Conservation (phyloP, 2,888 invertebrate genomes). For the Hipparchia semele region DNA sequence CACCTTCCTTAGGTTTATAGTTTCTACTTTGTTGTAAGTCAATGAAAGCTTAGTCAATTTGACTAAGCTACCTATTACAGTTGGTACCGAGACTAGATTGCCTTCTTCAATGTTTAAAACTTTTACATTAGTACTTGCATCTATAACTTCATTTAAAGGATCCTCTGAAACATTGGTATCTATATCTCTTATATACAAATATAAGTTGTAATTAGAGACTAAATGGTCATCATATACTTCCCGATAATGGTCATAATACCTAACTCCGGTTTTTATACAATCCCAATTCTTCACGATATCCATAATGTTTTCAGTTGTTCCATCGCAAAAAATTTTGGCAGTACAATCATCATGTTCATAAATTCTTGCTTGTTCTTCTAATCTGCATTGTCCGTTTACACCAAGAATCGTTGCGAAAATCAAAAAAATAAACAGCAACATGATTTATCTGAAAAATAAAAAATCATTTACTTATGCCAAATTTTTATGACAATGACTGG, state of each 20-base stretch:
- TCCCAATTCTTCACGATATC: slow-evolving; percentile 9
- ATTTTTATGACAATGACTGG: too few relatives aligned
- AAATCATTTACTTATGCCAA: neutral
- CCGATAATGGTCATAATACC: neutral
- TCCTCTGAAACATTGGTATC: slow-evolving; percentile 14
- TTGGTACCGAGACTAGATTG: slow-evolving; percentile 25
- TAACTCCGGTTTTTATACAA: slow-evolving; percentile 9
- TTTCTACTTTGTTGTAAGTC: slow-evolving; percentile 26
- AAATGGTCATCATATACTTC: neutral
- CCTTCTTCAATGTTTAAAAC: slow-evolving; percentile 22
- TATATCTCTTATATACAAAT: neutral
- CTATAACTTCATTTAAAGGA: slow-evolving; percentile 3
- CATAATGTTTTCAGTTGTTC: neutral
- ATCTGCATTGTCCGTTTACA: slow-evolving; percentile 5
- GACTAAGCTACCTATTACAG: slow-evolving; percentile 18
- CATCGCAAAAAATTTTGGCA: slow-evolving; percentile 16
- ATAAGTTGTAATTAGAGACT: slow-evolving; percentile 3
- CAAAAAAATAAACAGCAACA: slow-evolving; percentile 1
- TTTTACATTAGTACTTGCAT: slow-evolving; percentile 14
- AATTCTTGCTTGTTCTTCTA: neutral
- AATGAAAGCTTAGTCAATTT: slow-evolving; percentile 22
- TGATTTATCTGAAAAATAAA: slow-evolving; percentile 18
- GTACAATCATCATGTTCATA: neutral
- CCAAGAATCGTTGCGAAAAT: neutral
- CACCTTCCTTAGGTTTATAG: slow-evolving; percentile 19